A percentile compares a stretch with the other conserved stretches of the same genome.
phyloP scores from a whole-genome alignment of 2,888 invertebrate species.

The Hartigia nigra region DNA sequence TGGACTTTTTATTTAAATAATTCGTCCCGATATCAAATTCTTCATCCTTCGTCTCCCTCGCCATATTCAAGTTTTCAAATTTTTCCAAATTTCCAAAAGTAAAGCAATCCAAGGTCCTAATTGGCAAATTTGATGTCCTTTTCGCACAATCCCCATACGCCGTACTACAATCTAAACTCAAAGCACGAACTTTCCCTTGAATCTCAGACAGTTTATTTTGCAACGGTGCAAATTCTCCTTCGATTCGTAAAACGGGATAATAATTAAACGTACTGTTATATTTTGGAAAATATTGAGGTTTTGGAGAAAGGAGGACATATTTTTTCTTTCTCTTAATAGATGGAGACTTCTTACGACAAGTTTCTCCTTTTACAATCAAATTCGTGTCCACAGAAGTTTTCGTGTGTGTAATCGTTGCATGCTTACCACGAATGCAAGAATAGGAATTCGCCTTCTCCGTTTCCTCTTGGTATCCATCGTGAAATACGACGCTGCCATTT shows the following conservation, averaged over 20 bases:
- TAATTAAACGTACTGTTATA: background rate
- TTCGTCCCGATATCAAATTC: background rate
- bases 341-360: background rate
- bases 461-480: background rate
- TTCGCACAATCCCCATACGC: constrained; percentile 9
- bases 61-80: background rate
- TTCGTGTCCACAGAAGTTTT: background rate
- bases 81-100: background rate
- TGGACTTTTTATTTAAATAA: background rate
- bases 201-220: constrained; percentile 18
- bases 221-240: constrained; percentile 19
- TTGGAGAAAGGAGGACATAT: background rate
- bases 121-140: background rate
- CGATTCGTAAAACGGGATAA: constrained; percentile 18
- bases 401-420: background rate
- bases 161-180: constrained; percentile 11
- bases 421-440: background rate
- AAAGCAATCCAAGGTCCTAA: background rate
- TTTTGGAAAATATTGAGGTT: background rate
- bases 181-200: constrained; percentile 16
- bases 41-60: background rate
- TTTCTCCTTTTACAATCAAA: background rate
- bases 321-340: background rate
- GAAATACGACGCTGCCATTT: background rate
- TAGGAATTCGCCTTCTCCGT: background rate